These are phyloP conservation scores for Ammodytes marinus DNA, from an alignment of 2,113 vertebrate species.

Conservation along the genomic window DNA sequence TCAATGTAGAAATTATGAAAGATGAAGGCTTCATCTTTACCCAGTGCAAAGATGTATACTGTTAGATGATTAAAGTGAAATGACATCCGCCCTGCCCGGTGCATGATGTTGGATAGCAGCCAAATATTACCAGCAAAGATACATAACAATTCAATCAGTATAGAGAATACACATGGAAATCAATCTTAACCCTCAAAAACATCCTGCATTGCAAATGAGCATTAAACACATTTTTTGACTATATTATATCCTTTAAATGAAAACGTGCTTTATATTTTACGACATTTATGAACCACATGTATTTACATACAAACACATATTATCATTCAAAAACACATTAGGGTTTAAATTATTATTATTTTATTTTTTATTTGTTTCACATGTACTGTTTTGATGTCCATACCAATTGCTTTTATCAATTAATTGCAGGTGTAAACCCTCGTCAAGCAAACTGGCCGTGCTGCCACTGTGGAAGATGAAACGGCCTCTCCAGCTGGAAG, in stretches of 20 bases:
- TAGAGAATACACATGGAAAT: not conserved
- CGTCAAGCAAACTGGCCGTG: conserved; percentile 15
- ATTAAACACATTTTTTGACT: not conserved
- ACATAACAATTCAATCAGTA: not conserved
- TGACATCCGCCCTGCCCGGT: not conserved
- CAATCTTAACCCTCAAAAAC: not conserved
- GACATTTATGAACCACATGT: not conserved
- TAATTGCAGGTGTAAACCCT: conserved; percentile 65
- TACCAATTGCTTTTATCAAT: conserved; percentile 57
- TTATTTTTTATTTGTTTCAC: not conserved
- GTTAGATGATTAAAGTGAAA: conserved; percentile 6
- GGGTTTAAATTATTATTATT: too few species aligned
- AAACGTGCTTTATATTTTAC: not conserved
- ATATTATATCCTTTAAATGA: not conserved
- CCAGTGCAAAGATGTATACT: conserved; percentile 2
- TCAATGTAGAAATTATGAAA: conserved; percentile 4
- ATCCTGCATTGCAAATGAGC: not conserved
- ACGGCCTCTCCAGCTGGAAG: conserved; percentile 68
- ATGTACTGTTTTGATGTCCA: not conserved
- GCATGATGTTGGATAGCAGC: conserved; percentile 1
- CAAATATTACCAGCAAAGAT: conserved; percentile 14
- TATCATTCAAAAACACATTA: not conserved
- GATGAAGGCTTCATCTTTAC: not conserved
- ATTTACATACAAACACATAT: not conserved
- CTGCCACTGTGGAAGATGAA: conserved; percentile 54